Base-by-base conservation (phyloP, 2,888 invertebrate species). In the Agrilus mali region DNA sequence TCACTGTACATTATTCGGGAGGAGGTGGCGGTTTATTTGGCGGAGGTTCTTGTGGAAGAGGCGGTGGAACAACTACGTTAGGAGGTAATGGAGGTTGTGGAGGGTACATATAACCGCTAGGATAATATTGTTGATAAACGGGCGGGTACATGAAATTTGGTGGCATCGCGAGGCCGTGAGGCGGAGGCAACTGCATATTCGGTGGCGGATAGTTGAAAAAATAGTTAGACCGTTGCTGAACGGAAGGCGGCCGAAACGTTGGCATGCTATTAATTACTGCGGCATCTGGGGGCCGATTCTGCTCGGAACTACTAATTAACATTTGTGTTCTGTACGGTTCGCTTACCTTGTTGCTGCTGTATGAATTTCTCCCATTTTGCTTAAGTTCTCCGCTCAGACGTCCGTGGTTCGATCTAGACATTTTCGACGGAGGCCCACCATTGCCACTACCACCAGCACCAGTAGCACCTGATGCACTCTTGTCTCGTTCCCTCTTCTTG, bases 11-110 rank as follows among this genome's bases (percentile, higher is more conserved):
- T 27, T 27, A 27, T 27, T 51, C n/a, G 49, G 71, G 67, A 33
- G 76, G 77, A 34, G 79, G 80, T 16, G 79, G 80, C 7, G 78
- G 77, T 41, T 70, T 68, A 36, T 71, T 69, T 1, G 79, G 80
- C 31, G 78, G 78, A 8, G 78, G 77, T 52, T 72, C 74, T 42
- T 66, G 64, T 4, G 77, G 77, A 50, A 74, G 64, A 33, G 75
- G 72, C 0, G 77, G 77, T 40, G 66, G 70, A 39, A 60, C 61
- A 36, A 44, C 45, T 7, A 38, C 44, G 45, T 53, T 32, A 51
- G 56, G 33, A 51, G 58, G 53, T 39, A 54, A 53, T 42, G 54
- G 52, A 51, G 50, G 42, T 22, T 40, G 46, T 22, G 53, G 44
- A 7, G 56, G 54, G 50, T 60, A 65, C 59, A 61, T 57, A 51